Base-by-base conservation (phyloP, 2,113 vertebrate species). In the Notothenia coriiceps region DNA sequence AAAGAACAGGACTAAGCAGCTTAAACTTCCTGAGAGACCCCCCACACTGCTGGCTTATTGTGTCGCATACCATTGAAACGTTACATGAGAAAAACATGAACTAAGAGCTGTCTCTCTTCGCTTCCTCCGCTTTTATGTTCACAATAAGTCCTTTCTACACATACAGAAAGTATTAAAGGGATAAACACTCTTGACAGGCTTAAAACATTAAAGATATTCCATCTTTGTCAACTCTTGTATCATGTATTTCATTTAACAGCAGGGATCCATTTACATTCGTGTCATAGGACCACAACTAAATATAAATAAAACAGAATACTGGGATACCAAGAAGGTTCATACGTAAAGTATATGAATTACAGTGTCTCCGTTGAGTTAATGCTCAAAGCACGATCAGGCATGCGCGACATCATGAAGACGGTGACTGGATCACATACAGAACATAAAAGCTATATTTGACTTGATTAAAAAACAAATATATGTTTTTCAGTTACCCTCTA, bases 11-110 rank as follows among this genome's bases (percentile, higher is more conserved):
- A 72, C 71, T 33, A 5, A 76, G 59, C 66, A 85, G 82, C 57
- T 85, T 86, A 47, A 61, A 79, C 57, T 82, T 86, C 80, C 66
- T 75, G 73, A 77, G 55, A 72, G 50, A 85, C 63, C 82, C 68
- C 84, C 71, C 72, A 77, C 73, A 44, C 6, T 40, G 68, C 17
- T 61, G 77, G 65, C 65, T 76, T 72, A 75, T 79, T 86, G 18
- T 52, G 70, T 76, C 66, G 63, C 74, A 85, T 81, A 74, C 77
- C 77, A 85, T 78, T 50, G 74, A 76, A 84, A 74, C 46, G 47
- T 56, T 57, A n/a, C 50, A 68, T 0, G 11, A 62, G 55, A 82
- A 82, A 2, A 17, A 22, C 62, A 46, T 43, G 4, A 71, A 80
- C 83, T 83, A 76, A 78, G 63, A 52, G 35, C 40, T 1, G 62